Conservation (phyloP, 2,113 vertebrate genomes). For the Platycercus adscitus region DNA sequence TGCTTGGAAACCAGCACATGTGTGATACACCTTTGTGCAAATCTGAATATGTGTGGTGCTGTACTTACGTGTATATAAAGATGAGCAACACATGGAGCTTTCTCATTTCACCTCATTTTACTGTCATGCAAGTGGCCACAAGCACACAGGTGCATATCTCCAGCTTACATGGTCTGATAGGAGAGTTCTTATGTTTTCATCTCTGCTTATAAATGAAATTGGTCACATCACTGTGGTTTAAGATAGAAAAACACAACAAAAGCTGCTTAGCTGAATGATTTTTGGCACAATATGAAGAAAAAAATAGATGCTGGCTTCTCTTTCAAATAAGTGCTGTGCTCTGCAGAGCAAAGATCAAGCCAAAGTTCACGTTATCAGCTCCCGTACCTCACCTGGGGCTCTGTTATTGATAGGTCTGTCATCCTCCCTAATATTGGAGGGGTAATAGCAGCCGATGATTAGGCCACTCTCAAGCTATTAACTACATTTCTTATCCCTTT, state of each 20-base stretch:
- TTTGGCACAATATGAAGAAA: slow-evolving; percentile 82
- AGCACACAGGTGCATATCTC: neutral
- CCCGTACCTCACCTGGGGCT: slow-evolving; percentile 74
- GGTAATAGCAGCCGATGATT: slow-evolving; percentile 92
- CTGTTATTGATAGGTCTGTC: slow-evolving; percentile 96
- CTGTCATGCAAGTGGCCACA: fast-evolving
- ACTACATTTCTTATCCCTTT: slow-evolving; percentile 90
- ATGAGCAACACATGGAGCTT: fast-evolving
- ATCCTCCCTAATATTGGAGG: slow-evolving; percentile 91
- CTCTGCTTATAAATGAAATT: slow-evolving; percentile 72
- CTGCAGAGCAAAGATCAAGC: slow-evolving; percentile 89
- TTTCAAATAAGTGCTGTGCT: slow-evolving; percentile 84
- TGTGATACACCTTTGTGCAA: neutral
- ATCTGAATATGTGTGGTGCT: neutral
- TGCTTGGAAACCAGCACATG: neutral
- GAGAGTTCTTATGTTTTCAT: slow-evolving; percentile 39
- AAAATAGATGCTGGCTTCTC: slow-evolving; percentile 80
- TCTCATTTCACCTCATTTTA: neutral
- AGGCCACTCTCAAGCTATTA: slow-evolving; percentile 91
- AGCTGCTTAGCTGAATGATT: slow-evolving; percentile 82
- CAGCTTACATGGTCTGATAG: neutral
- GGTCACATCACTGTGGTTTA: slow-evolving; percentile 44
- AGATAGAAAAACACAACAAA: slow-evolving; percentile 50
- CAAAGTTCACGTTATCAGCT: slow-evolving; percentile 77
- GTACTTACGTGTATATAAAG: neutral